phyloP scores from a whole-genome alignment of 2,113 vertebrate genomes.

The Cebus imitator region DNA sequence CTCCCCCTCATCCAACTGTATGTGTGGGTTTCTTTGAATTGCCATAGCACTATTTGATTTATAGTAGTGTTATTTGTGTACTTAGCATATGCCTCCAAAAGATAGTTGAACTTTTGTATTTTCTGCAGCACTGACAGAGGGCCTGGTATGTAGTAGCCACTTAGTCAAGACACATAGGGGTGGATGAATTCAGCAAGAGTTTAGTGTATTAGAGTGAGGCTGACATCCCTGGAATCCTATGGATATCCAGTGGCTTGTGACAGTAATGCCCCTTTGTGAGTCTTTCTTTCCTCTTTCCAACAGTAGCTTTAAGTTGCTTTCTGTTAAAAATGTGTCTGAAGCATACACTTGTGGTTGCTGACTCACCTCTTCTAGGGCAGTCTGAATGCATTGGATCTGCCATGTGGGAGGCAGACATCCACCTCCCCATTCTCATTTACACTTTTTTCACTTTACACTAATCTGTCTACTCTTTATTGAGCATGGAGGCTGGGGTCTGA shows the following conservation, averaged over 20 bases:
- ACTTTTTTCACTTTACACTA: not conserved
- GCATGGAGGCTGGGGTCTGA: not conserved
- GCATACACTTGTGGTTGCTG: not conserved
- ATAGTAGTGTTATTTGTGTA: not conserved
- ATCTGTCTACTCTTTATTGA: not conserved
- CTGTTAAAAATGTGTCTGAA: not conserved
- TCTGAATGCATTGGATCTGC: not conserved
- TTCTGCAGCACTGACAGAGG: not conserved
- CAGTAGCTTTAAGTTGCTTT: not conserved
- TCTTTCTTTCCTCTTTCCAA: slow-evolving; percentile 29
- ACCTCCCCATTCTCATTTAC: not conserved
- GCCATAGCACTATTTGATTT: not conserved
- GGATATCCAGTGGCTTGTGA: not conserved
- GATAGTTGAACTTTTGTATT: not conserved
- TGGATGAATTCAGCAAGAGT: not conserved
- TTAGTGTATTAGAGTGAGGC: not conserved
- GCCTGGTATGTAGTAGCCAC: not conserved
- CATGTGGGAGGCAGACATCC: not conserved
- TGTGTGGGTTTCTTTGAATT: not conserved
- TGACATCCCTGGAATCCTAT: fast-evolving
- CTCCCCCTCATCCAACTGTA: not conserved
- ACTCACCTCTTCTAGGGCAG: not conserved
- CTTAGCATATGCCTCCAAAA: not conserved
- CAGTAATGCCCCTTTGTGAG: not conserved
- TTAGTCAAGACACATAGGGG: fast-evolving